Percentiles rank a stretch among this genome's conserved stretches.
Conservation (phyloP, 2,888 invertebrate species). For the Xylophagus ater region DNA sequence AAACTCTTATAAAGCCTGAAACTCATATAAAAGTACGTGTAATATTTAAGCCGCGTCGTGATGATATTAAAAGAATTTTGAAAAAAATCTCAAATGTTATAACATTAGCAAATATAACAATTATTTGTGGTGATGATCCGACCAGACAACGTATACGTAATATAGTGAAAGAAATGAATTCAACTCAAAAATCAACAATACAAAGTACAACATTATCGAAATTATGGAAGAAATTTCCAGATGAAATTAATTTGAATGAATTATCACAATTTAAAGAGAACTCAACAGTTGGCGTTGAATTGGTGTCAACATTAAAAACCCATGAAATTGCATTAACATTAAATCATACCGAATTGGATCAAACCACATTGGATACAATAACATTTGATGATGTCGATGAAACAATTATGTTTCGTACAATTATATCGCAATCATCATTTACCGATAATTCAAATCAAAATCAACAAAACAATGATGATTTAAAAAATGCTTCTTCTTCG, state of each 20-base stretch:
- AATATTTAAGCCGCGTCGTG: constrained; percentile 40
- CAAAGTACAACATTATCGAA: constrained; percentile 25
- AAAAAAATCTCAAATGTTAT: constrained; percentile 34
- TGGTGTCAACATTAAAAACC: constrained; percentile 28
- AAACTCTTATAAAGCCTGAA: constrained; percentile 39
- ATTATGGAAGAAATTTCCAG: constrained; percentile 28
- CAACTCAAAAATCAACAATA: constrained; percentile 26
- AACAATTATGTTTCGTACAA: constrained; percentile 34
- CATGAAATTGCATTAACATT: constrained; percentile 34
- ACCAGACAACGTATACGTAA: constrained; percentile 38
- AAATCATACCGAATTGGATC: constrained; percentile 31
- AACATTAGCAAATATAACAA: constrained; percentile 39
- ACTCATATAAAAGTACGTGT: constrained; percentile 34
- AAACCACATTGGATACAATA: constrained; percentile 24
- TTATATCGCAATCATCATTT: constrained; percentile 15
- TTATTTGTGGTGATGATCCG: constrained; percentile 44
- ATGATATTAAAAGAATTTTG: constrained; percentile 38
- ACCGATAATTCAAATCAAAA: constrained; percentile 26
- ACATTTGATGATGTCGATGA: constrained; percentile 33
- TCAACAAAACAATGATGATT: constrained; percentile 22
- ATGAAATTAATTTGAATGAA: constrained; percentile 26
- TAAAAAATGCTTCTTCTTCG: constrained; percentile 19
- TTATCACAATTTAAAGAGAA: constrained; percentile 28
- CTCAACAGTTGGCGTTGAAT: constrained; percentile 27
- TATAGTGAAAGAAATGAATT: constrained; percentile 26